A percentile compares a stretch with the other conserved stretches of the same genome.
phyloP scores from a whole-genome alignment of 2,797 vertebrate genomes.

The Sebastes baramenuke region DNA sequence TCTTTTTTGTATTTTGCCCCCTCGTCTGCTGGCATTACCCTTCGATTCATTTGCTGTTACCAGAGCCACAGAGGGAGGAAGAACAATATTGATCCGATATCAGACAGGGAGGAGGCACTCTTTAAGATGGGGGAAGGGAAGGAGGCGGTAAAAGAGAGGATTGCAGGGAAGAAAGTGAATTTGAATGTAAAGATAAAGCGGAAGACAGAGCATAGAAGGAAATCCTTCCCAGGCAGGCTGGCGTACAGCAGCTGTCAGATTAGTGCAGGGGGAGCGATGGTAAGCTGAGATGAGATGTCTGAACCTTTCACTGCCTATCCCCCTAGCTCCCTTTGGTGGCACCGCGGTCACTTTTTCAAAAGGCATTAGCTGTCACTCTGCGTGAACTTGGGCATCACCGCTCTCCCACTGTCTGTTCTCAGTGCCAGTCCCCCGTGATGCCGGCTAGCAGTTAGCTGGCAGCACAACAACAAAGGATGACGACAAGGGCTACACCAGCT shows the following conservation, averaged over 20 bases:
- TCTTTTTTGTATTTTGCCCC: neutral
- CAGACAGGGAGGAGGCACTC: neutral
- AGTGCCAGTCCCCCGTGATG: slow-evolving; percentile 47
- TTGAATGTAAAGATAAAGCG: slow-evolving; percentile 33
- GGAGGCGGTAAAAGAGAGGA: neutral
- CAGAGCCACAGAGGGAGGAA: slow-evolving; percentile 5
- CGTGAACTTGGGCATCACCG: slow-evolving; percentile 42
- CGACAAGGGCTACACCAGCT: slow-evolving; percentile 1
- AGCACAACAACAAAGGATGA: slow-evolving; percentile 46
- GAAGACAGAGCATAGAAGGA: neutral
- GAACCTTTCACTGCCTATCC: slow-evolving; percentile 60
- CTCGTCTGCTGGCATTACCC: slow-evolving; percentile 13
- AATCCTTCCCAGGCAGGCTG: slow-evolving; percentile 21
- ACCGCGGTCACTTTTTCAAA: slow-evolving; percentile 56
- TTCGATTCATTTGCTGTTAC: slow-evolving; percentile 26
- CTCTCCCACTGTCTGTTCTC: slow-evolving; percentile 42
- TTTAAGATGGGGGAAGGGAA: neutral
- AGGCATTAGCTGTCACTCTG: slow-evolving; percentile 57
- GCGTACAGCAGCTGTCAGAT: slow-evolving; percentile 63
- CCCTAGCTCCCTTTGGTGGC: slow-evolving; percentile 50
- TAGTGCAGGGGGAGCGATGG: slow-evolving; percentile 46
- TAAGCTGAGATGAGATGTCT: slow-evolving; percentile 52
- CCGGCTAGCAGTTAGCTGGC: slow-evolving; percentile 44
- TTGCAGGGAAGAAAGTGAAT: neutral
- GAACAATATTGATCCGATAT: slow-evolving; percentile 13